phyloP scores from a whole-genome alignment of 2,888 invertebrate species.

The Neoitamus cyanurus region DNA sequence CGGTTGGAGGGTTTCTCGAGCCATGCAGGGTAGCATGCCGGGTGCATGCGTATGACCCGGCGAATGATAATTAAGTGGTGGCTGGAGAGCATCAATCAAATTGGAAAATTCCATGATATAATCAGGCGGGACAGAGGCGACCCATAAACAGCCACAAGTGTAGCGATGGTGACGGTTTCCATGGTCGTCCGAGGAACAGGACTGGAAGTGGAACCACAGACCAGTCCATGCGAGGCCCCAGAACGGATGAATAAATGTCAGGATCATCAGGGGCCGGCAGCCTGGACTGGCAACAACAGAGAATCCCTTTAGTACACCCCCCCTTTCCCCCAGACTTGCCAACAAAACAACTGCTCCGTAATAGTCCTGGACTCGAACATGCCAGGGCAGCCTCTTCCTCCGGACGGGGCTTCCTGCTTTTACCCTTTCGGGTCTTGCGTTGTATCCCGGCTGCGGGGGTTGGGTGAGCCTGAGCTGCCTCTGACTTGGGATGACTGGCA shows the following conservation, averaged over 20 bases:
- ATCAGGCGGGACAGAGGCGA: slow-evolving; percentile 39
- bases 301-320: slow-evolving; percentile 50
- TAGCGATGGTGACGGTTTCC: slow-evolving; percentile 33
- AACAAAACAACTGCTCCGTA: slow-evolving; percentile 40
- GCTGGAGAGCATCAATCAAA: slow-evolving; percentile 50
- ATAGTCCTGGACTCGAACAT: slow-evolving; percentile 18
- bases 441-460: not conserved
- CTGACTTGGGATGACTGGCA: not conserved
- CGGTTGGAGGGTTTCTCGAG: not conserved
- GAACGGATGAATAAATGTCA: slow-evolving; percentile 39
- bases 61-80: slow-evolving; percentile 51
- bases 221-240: not conserved
- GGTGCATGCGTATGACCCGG: slow-evolving; percentile 45
- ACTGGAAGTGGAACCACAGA: slow-evolving; percentile 12
- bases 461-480: not conserved
- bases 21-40: not conserved
- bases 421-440: slow-evolving; percentile 2
- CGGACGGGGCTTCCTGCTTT: not conserved
- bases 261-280: slow-evolving; percentile 36
- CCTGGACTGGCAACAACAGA: slow-evolving; percentile 47
- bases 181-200: slow-evolving; percentile 13
- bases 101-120: slow-evolving; percentile 42
- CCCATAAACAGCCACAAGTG: slow-evolving; percentile 36
- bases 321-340: slow-evolving; percentile 44
- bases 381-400: not conserved